phyloP scores from a whole-genome alignment of 2,113 vertebrate genomes.

The Nerophis ophidion region DNA sequence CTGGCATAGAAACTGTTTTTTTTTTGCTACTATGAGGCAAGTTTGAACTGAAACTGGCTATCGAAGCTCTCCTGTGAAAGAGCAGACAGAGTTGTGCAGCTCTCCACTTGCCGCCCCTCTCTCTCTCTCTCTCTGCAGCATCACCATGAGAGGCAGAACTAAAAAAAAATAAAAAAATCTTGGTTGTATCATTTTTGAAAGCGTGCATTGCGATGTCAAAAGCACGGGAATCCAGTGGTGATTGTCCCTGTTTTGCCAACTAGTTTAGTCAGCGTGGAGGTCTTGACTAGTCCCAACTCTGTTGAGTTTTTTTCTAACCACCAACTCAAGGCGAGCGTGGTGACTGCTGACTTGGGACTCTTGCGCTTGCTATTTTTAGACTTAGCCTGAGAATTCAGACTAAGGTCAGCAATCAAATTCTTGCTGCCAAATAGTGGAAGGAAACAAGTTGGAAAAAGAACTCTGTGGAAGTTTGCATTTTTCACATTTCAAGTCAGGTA shows the following conservation, averaged over 20 bases:
- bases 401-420: constrained; percentile 69
- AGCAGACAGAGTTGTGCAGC: constrained; percentile 19
- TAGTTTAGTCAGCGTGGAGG: neutral
- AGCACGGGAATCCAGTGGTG: neutral
- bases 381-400: constrained; percentile 71
- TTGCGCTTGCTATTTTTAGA: constrained; percentile 69
- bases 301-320: constrained; percentile 49
- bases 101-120: constrained; percentile 22
- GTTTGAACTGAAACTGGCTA: constrained; percentile 5
- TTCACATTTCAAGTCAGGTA: constrained; percentile 40
- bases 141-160: constrained; percentile 18
- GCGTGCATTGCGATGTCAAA: neutral
- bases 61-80: constrained; percentile 30
- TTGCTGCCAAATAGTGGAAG: constrained; percentile 48
- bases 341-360: constrained; percentile 56
- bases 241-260: neutral
- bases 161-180: neutral
- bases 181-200: constrained; percentile 2
- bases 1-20: no score
- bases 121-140: constrained; percentile 26
- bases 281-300: neutral
- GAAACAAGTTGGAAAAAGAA: constrained; percentile 25
- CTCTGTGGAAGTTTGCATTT: constrained; percentile 42
- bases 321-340: constrained; percentile 29
- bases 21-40: no score